Evolutionary conservation across 2,888 invertebrate species (phyloP), one percentile per base, ranked within the genome.

Genomic region (Lithophane ornitopus): DNA sequence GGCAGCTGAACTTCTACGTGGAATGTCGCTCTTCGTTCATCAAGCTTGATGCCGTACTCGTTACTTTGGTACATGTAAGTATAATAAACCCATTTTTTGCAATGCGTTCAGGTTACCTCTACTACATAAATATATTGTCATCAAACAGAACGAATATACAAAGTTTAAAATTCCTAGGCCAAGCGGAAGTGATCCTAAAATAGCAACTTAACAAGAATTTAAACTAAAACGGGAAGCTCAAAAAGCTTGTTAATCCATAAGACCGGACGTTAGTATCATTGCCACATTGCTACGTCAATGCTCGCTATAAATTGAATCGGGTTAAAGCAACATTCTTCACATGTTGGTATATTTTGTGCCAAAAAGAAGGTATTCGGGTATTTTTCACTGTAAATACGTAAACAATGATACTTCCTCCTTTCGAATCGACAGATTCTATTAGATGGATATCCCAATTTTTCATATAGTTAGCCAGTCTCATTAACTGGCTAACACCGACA

Each of bases 1-100:
- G 98, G 88, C 99, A 99, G 92, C 96, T 99, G 16, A 98, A 98
- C 91, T 99, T 99, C 96, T 99, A 98, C 93, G 99, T 99, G 1
- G 99, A 99, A 92, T 98, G 99, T 22, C 97, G 99, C 85, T 98
- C 98, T 11, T 97, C 98, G 0, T 99, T 99, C 94, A 98, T 98
- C 69, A 99, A 99, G 95, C 97, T 99, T 58, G 99, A 99, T 93
- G 96, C 97, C 3, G 99, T 99, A 26, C 97, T 99, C 62, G 97
- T 98, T 56, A 98, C 98, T 72, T 97, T 99, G 58, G 98, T 99
- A 0, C 98, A 99, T 95, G 98, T 98, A 93, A 93, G 94, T 93
- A 66, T 19, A 28, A 28, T 28, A 58, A 58, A 52, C 52, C 7
- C 49, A 19, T 6, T 6, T 34, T 34, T 34, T 34, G 3, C 4